phyloP scores from a whole-genome alignment of 2,797 vertebrate species.

The Gymnothorax javanicus region DNA sequence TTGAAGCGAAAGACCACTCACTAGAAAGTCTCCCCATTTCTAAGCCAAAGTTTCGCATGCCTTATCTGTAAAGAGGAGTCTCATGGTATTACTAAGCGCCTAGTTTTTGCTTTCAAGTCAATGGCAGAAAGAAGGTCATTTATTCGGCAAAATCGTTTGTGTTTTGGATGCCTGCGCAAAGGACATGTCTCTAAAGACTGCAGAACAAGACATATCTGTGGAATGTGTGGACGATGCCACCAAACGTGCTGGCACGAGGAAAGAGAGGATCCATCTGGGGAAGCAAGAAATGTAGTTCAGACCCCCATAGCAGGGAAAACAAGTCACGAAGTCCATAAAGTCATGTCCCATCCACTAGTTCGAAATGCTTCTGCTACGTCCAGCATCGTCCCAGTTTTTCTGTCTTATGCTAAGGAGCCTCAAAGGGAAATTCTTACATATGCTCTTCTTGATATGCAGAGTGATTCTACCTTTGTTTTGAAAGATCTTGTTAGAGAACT shows the following conservation, averaged over 20 bases:
- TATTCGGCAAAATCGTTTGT: conserved; percentile 34
- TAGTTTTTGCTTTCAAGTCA: conserved; percentile 34
- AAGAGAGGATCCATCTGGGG: background rate
- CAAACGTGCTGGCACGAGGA: conserved; percentile 46
- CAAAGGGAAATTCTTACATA: too few relatives aligned
- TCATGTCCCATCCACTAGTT: too few relatives aligned
- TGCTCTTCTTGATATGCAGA: too few relatives aligned
- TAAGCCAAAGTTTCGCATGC: conserved; percentile 37
- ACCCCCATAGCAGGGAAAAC: too few relatives aligned
- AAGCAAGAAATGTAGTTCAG: conserved; percentile 26
- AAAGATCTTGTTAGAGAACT: too few relatives aligned
- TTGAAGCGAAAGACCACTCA: too few relatives aligned
- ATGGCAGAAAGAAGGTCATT: conserved; percentile 35
- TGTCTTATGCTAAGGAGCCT: too few relatives aligned
- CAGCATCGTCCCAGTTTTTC: too few relatives aligned
- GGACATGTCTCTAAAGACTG: conserved; percentile 48
- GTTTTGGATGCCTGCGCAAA: conserved; percentile 45
- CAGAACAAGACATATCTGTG: conserved; percentile 39
- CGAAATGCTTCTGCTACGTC: too few relatives aligned
- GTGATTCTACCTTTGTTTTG: too few relatives aligned
- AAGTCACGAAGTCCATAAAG: too few relatives aligned
- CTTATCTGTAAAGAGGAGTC: conserved; percentile 34
- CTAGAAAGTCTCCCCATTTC: too few relatives aligned
- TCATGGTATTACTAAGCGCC: conserved; percentile 39
- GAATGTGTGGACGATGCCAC: conserved; percentile 34